Evolutionary conservation across 1,140 invertebrate species (phyloP).

Genomic region (Brachionus asplanchnoidis): DNA sequence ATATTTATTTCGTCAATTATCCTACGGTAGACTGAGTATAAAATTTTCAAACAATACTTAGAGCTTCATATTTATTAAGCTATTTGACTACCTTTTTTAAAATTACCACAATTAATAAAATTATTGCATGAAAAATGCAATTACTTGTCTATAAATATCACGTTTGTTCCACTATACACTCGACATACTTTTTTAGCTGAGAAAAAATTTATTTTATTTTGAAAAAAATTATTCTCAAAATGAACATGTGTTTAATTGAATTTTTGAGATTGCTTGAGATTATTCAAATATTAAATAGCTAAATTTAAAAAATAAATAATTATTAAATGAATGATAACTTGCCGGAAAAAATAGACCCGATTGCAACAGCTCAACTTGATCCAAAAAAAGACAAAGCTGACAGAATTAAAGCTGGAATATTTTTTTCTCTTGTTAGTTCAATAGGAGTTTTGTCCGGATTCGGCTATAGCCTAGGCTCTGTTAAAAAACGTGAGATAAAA

Average conservation of each 20-base stretch:
- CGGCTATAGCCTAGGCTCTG: background rate
- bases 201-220: slow-evolving; percentile 21
- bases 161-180: background rate
- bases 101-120: background rate
- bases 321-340: slow-evolving; percentile 12
- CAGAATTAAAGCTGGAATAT: slow-evolving; percentile 33
- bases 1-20: background rate
- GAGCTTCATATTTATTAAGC: background rate
- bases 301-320: background rate
- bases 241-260: background rate
- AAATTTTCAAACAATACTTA: background rate
- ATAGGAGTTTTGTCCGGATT: slow-evolving; percentile 20
- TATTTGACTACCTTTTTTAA: background rate
- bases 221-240: background rate
- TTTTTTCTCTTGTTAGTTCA: slow-evolving; percentile 17
- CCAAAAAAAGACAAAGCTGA: slow-evolving; percentile 28
- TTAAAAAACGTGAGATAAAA: slow-evolving; percentile 29
- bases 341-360: background rate
- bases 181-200: background rate
- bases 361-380: background rate
- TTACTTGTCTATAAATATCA: background rate
- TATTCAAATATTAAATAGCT: background rate
- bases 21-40: background rate
- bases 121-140: background rate
- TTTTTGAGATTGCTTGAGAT: background rate